Conservation (phyloP, 1,140 invertebrate genomes). For the Wiebesia pumilae region DNA sequence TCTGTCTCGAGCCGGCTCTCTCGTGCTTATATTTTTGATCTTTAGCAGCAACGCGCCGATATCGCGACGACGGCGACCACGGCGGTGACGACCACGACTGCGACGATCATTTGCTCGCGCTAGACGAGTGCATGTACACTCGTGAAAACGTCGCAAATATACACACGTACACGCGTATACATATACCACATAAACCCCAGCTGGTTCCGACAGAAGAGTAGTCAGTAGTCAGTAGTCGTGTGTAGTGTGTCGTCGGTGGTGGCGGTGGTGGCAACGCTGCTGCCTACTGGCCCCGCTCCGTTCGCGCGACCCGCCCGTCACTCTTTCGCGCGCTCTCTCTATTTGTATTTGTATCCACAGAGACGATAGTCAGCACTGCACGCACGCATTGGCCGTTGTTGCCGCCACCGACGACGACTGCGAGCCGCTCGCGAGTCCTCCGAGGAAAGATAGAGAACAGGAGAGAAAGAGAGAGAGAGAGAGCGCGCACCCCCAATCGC, state of each 20-base stretch:
- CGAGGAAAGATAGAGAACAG: not conserved
- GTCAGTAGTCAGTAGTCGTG: not conserved
- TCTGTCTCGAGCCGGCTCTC: not conserved
- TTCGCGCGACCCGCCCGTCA: conserved; percentile 20
- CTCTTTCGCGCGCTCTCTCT: conserved; percentile 38
- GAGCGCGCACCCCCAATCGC: conserved; percentile 20
- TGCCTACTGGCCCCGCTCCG: conserved; percentile 37
- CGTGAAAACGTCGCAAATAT: not conserved
- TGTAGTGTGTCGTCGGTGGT: conserved; percentile 25
- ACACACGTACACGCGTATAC: not conserved
- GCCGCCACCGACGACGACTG: not conserved
- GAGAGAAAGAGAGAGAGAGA: not conserved
- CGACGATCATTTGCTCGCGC: not conserved
- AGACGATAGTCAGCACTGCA: conserved; percentile 19
- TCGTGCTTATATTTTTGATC: not conserved
- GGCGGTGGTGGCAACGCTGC: conserved; percentile 57
- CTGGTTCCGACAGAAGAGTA: not conserved
- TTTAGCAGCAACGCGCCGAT: not conserved
- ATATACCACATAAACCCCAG: not conserved
- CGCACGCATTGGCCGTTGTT: conserved; percentile 12
- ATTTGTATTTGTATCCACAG: conserved; percentile 1
- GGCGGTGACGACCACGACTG: too few relatives aligned
- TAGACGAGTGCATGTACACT: not conserved
- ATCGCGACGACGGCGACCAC: not conserved
- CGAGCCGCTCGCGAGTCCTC: not conserved